A percentile compares a stretch with the other conserved stretches of the same genome.
Evolutionary conservation across 2,888 invertebrate species (phyloP).

Genomic region (Drosophila robusta): DNA sequence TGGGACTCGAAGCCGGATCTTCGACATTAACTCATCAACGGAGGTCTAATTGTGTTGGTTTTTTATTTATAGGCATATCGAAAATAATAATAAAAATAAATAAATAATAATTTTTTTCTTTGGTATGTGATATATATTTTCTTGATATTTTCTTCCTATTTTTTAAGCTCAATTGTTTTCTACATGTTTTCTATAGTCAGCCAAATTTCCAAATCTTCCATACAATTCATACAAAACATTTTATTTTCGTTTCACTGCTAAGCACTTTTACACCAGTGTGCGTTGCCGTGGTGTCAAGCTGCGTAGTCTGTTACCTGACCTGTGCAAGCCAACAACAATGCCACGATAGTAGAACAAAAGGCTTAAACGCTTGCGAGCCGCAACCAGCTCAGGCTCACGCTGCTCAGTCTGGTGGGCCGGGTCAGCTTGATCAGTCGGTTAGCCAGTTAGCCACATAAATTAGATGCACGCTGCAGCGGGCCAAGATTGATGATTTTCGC

Average conservation of each 20-base stretch:
- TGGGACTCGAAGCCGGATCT: no score
- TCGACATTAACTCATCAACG: no score
- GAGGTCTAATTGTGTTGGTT: no score
- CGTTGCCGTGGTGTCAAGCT: constrained; percentile 8
- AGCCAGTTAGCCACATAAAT: constrained; percentile 60
- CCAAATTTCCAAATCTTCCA: no score
- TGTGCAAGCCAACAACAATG: not conserved
- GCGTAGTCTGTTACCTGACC: constrained; percentile 21
- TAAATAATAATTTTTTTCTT: no score
- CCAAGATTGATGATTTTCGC: constrained; percentile 72
- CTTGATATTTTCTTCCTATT: no score
- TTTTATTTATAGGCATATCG: no score
- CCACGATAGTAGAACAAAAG: constrained; percentile 10
- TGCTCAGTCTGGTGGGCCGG: constrained; percentile 20
- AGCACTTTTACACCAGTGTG: constrained; percentile 14
- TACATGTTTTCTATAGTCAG: not conserved
- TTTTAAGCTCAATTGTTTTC: not conserved
- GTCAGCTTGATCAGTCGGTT: constrained; percentile 1
- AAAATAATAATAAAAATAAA: no score
- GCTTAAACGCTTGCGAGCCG: constrained; percentile 5
- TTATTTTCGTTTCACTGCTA: not conserved
- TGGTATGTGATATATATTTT: no score
- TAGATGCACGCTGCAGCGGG: constrained; percentile 57
- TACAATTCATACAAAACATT: not conserved
- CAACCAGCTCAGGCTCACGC: constrained; percentile 9